A percentile compares a stretch with the other conserved stretches of the same genome.
phyloP scores from a whole-genome alignment of 92 coral and sea anemone genomes.

The Epizoanthus stellaris region DNA sequence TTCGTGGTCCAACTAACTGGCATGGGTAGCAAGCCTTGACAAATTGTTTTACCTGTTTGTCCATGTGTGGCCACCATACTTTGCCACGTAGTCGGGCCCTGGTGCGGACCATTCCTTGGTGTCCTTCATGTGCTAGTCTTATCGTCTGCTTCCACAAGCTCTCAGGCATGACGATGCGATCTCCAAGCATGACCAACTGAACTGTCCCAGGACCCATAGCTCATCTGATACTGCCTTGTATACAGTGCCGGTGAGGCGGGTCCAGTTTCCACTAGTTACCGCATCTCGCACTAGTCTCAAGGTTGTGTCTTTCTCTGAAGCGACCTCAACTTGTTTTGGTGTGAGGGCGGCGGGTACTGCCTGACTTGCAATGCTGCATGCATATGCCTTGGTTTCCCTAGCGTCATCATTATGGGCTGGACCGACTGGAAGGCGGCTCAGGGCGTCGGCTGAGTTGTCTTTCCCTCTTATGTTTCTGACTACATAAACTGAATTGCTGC shows the following conservation, averaged over 20 bases:
- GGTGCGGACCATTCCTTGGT: no score
- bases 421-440: conserved; percentile 61
- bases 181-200: conserved; percentile 45
- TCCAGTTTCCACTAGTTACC: conserved; percentile 47
- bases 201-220: background rate
- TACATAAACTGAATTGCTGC: conserved; percentile 58
- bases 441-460: conserved; percentile 56
- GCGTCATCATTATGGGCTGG: conserved; percentile 33
- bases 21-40: conserved; percentile 58
- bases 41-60: no score
- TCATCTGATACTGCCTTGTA: conserved; percentile 39
- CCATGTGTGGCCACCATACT: no score
- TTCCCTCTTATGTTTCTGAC: conserved; percentile 59
- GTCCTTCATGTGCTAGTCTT: no score
- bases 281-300: conserved; percentile 51
- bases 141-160: conserved; percentile 48
- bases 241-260: conserved; percentile 9
- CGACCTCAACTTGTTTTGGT: conserved; percentile 51
- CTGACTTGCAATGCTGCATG: conserved; percentile 58
- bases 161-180: conserved; percentile 57
- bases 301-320: conserved; percentile 48
- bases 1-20: conserved; percentile 64
- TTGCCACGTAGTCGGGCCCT: no score
- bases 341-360: conserved; percentile 53
- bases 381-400: conserved; percentile 44